Conservation (phyloP, 1,140 invertebrate species). For the Dendroctonus valens region DNA sequence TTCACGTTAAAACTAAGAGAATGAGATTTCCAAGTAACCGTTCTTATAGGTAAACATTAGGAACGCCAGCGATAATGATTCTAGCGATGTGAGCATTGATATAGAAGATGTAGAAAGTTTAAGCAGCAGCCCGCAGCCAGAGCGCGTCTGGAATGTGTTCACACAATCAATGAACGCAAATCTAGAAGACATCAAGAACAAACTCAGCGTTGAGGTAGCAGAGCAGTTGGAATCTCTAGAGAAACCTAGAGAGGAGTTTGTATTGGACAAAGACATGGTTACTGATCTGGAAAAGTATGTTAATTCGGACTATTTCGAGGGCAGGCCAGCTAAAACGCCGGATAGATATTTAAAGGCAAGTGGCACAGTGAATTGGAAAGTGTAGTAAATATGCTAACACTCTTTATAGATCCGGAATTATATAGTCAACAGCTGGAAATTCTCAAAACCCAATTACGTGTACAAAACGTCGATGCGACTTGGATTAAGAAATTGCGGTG, state of each 20-base stretch:
- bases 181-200: neutral
- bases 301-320: conserved; percentile 62
- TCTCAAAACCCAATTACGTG: conserved; percentile 58
- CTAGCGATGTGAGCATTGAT: conserved; percentile 60
- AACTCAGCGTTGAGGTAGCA: conserved; percentile 21
- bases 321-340: conserved; percentile 57
- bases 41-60: conserved; percentile 43
- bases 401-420: conserved; percentile 58
- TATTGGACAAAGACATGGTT: conserved; percentile 50
- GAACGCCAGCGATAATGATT: conserved; percentile 53
- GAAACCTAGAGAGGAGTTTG: conserved; percentile 52
- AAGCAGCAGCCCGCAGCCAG: conserved; percentile 3
- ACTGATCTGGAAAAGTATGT: conserved; percentile 58
- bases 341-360: conserved; percentile 58
- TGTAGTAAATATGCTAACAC: no score
- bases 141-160: neutral
- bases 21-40: no score
- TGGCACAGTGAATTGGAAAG: no score
- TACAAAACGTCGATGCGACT: conserved; percentile 60
- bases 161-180: neutral
- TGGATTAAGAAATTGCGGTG: conserved; percentile 63
- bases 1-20: no score
- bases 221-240: conserved; percentile 41
- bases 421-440: conserved; percentile 59
- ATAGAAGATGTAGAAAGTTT: conserved; percentile 53